A percentile compares a stretch with the other conserved stretches of the same genome.
Conservation (phyloP, 2,113 vertebrate genomes). For the Mesembrinibis cayennensis region DNA sequence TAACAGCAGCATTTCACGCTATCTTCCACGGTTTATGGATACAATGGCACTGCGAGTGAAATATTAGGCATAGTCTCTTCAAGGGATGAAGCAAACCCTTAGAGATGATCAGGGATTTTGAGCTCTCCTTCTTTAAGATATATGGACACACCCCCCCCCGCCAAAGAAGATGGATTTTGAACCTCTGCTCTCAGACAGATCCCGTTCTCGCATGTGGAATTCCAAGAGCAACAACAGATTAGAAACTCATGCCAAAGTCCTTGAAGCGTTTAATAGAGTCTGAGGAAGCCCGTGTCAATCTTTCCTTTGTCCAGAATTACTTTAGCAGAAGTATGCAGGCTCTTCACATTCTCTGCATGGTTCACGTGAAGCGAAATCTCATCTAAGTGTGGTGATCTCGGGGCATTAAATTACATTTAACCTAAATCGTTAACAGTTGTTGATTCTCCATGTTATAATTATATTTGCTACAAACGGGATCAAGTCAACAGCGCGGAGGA, state of each 20-base stretch:
- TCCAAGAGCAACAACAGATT: conserved; percentile 25
- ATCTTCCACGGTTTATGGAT: not conserved
- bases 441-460: conserved; percentile 34
- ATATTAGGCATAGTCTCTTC: not conserved
- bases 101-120: not conserved
- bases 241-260: conserved; percentile 10
- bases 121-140: not conserved
- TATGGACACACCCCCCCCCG: not conserved
- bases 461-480: not conserved
- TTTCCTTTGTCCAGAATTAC: conserved; percentile 37
- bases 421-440: conserved; percentile 36
- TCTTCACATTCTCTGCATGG: not conserved
- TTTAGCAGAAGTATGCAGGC: conserved; percentile 26
- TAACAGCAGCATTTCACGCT: not conserved
- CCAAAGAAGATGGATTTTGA: not conserved
- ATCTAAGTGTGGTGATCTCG: not conserved
- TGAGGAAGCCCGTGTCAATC: conserved; percentile 40
- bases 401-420: conserved; percentile 23
- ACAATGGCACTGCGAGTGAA: not conserved
- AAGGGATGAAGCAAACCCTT: not conserved
- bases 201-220: not conserved
- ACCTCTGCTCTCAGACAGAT: not conserved
- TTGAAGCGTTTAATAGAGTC: conserved; percentile 39
- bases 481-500: not conserved
- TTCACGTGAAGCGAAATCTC: conserved; percentile 24